Base-by-base conservation (phyloP, 53 echinoderm and acorn worm species). In the Luidia sarsii region DNA sequence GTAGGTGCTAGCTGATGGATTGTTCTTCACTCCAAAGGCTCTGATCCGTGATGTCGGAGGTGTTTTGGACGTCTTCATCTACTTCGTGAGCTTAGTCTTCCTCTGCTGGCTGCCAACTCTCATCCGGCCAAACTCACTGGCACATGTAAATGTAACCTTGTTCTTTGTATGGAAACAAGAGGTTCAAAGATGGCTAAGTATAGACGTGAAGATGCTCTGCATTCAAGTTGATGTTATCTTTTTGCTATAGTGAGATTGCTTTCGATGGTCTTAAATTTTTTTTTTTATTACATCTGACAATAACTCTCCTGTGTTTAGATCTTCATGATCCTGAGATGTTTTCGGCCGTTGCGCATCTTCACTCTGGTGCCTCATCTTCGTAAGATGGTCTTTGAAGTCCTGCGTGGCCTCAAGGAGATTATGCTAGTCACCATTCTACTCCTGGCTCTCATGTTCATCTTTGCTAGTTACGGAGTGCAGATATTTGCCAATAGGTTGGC, bases 11-110 rank as follows among this genome's bases (percentile, higher is more conserved):
- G 99, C 99, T 1, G 94, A 99, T 50, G 99, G 99, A 11, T 36
- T 99, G 65, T 99, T 99, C 87, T 99, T 99, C 71, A 99, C 99
- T 7, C 99, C 99, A 7, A 99, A 99, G 59, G 99, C 99, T 55
- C 56, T 99, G 64, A 99, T 99, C 63, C 83, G 89, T 34, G 99
- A 99, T 48, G 79, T 89, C 4, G 99, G 99, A 4, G 94, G 99
- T 0, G 86, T 94, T 33, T 75, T 99, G 28, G 99, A 99, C 37
- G 91, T 94, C 54, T 99, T 99, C 85, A 94, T 99, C 70, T 94
- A 93, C 70, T 80, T 91, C 51, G 87, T 91, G 59, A 94, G 94
- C 63, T 79, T 99, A 23, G 84, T 99, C 33, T 99, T 99, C 48
- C 66, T 99, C 2, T 87, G 80, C 27, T 94, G 94, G 94, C n/a